phyloP scores from a whole-genome alignment of 2,888 invertebrate species.

The Laspeyria flexula region DNA sequence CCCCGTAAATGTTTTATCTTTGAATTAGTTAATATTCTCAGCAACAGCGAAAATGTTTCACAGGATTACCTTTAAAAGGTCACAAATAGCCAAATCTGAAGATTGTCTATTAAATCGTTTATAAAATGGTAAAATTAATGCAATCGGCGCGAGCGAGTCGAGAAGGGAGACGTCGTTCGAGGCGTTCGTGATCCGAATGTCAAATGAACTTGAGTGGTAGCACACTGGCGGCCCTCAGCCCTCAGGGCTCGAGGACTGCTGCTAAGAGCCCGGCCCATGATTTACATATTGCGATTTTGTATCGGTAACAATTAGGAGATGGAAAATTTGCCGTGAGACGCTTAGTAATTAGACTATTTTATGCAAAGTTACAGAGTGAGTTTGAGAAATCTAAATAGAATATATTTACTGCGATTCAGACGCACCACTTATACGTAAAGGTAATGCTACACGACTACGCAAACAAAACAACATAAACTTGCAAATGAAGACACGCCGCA shows the following conservation, averaged over 20 bases:
- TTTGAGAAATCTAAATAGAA: slow-evolving; percentile 30
- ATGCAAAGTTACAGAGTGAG: slow-evolving; percentile 30
- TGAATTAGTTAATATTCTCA: slow-evolving; percentile 38
- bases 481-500: slow-evolving; percentile 75
- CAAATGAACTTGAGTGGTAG: slow-evolving; percentile 69
- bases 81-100: slow-evolving; percentile 69
- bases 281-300: slow-evolving; percentile 82
- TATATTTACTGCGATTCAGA: slow-evolving; percentile 38
- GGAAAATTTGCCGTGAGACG: slow-evolving; percentile 57
- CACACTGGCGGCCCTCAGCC: slow-evolving; percentile 49
- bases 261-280: slow-evolving; percentile 64
- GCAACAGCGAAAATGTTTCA: slow-evolving; percentile 35
- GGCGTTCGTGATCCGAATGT: slow-evolving; percentile 80
- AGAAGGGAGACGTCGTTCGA: slow-evolving; percentile 82
- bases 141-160: slow-evolving; percentile 79
- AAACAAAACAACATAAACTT: slow-evolving; percentile 70
- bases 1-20: slow-evolving; percentile 11
- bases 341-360: slow-evolving; percentile 48
- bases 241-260: slow-evolving; percentile 52
- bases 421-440: slow-evolving; percentile 44
- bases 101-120: slow-evolving; percentile 83
- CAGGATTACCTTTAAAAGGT: slow-evolving; percentile 48
- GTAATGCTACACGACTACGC: slow-evolving; percentile 55
- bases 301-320: slow-evolving; percentile 74
- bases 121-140: slow-evolving; percentile 85